Conservation (phyloP, 2,888 invertebrate species). For the Kryphioiulus occultus region DNA sequence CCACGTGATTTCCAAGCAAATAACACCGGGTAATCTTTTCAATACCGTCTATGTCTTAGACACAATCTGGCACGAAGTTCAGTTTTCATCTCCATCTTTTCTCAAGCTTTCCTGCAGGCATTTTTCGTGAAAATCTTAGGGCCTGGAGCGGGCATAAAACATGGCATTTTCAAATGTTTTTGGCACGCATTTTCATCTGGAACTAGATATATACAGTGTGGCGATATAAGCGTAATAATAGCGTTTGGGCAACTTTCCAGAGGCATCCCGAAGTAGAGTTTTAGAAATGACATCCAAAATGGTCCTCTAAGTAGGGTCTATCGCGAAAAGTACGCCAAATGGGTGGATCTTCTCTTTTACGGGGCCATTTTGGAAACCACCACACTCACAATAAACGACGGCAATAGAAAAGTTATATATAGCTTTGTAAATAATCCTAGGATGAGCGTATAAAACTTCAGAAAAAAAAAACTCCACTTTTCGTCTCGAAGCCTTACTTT, state of each 20-base stretch:
- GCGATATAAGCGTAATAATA: not conserved
- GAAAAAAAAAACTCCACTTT: not conserved
- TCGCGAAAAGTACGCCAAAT: not conserved
- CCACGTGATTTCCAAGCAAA: too few relatives aligned
- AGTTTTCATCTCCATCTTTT: too few relatives aligned
- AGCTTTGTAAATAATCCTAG: not conserved
- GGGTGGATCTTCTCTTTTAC: conserved; percentile 5
- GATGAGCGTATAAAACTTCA: not conserved
- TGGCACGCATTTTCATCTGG: not conserved
- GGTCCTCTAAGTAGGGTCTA: not conserved
- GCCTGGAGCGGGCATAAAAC: not conserved
- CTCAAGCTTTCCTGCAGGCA: not conserved
- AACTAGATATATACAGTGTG: not conserved
- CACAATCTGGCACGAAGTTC: too few relatives aligned
- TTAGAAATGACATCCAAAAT: conserved; percentile 5
- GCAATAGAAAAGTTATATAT: conserved; percentile 5
- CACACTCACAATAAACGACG: not conserved
- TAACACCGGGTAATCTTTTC: too few relatives aligned
- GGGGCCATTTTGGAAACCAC: not conserved
- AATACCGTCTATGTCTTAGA: too few relatives aligned
- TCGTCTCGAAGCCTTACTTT: not conserved
- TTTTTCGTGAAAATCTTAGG: not conserved
- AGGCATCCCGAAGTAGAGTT: not conserved
- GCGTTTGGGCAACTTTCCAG: not conserved
- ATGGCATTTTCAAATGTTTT: not conserved